Evolutionary conservation across 2,888 invertebrate species (phyloP), one percentile per base, ranked within the genome.

Genomic region (Iselma pallidipennis): DNA sequence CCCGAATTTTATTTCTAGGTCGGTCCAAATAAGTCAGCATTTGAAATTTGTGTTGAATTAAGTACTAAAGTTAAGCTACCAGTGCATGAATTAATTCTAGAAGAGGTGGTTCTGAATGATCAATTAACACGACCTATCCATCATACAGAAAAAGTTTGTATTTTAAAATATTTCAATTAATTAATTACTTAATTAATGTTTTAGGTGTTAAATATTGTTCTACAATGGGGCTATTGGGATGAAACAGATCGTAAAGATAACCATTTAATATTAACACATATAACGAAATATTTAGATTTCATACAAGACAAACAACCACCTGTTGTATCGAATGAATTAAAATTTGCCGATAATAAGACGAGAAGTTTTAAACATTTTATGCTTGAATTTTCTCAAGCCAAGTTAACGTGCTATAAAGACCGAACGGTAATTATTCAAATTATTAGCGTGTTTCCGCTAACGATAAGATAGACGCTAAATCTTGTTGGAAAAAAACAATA

Each of bases 151-250:
- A 86, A 87, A 54, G 88, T 81, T 66, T 59, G 50, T 62, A 37
- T 12, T 12, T 2, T 12, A 29, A 4, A 2, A n/a, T 48, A 16
- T 3, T 23, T 16, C n/a, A n/a, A 9, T 9, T 2, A 37, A 45
- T 33, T 16, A 33, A 57, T 33, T n/a, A n/a, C n/a, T 14, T 7
- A 23, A 52, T 37, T 14, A 9, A 51, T 57, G 45, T 14, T 51
- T 25, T 42, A 81, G 81, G 77, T 89, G 0, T 78, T 89, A 2
- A 87, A 89, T 70, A 86, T 88, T 0, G 90, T 91, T 0, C 82
- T 91, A 0, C 86, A 91, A 55, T 96, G 96, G 96, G 89, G 93
- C 1, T 91, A 91, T 74, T 96, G 96, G 95, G 90, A 92, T 54
- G 89, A 91, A 61, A 87, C 88, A n/a, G 94, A 95, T 79, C 85